Evolutionary conservation across 1,140 invertebrate species (phyloP), one percentile per base, ranked within the genome.

Genomic region (Parapsyche elsis): DNA sequence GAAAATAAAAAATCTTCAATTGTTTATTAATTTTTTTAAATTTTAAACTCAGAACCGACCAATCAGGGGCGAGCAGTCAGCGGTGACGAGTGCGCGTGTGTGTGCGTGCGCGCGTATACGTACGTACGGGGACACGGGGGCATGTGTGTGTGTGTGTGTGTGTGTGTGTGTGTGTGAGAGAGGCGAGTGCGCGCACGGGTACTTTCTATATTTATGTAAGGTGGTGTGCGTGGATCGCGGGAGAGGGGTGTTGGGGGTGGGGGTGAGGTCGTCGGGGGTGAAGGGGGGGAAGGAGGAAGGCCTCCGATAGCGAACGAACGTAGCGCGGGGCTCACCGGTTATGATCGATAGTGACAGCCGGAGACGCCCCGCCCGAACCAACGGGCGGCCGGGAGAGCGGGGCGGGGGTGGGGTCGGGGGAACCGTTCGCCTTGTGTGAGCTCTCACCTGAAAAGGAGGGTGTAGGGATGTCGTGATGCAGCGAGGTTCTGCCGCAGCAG

Each of bases 171-270:
- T 14, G 10, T 46, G 45, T 46, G 12, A 12, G 45, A 12, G 45
- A 12, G 5, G 12, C 49, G 49, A 38, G 30, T 38, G 14, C 59
- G n/a, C n/a, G 16, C 59, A 0, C n/a, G 23, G 23, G 0, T 24
- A 23, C 64, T 67, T 67, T 67, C 64, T 67, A 67, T 67, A 67
- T 67, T 67, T 67, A 67, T 67, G 64, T 67, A 67, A 67, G 64
- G 24, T 24, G 24, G 24, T 53, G 49, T 46, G 45, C 49, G 49
- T 12, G 49, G 30, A 38, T 7, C 2, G 57, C 57, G 49, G 2
- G 16, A 19, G 57, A 19, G 9, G 19, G 57, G 30, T 38, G 64
- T 9, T 7, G 10, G 9, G 9, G 59, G 59, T 19, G 59, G 59
- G 14, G 64, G 64, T 23, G 64, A 70, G 64, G 24, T 14, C 7